Base-by-base conservation (phyloP, 2,797 vertebrate species). In the Argya squamiceps region DNA sequence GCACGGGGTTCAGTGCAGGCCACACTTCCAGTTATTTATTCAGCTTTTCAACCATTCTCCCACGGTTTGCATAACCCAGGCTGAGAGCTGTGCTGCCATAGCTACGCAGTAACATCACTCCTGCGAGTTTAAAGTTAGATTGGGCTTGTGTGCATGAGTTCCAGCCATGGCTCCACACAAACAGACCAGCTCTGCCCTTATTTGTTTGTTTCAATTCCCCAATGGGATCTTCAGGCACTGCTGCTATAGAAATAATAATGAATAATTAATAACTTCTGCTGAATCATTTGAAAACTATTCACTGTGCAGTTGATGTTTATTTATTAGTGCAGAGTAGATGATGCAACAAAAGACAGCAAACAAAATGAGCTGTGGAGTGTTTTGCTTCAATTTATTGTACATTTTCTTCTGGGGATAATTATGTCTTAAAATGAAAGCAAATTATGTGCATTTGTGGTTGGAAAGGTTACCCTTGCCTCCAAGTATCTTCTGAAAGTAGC, bases 371-470 rank as follows among this genome's bases (percentile, higher is more conserved):
- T 79, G 59, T 58, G 44, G 80, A 55, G 70, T 80, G 56, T 53
- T 94, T 89, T 90, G 37, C 77, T 92, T 43, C 80, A 84, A 89
- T 90, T 94, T 70, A 84, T 84, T 76, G 41, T 76, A 74, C 26
- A 4, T 95, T 94, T 95, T 92, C 94, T 95, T 94, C 80, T 82
- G 73, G 80, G 91, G 41, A 84, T 82, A 95, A 89, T 95, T 95
- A 92, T 53, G 21, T 50, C 67, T 96, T 87, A 58, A 94, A 94
- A 93, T 79, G 46, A 92, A 90, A 81, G 69, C 44, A 90, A 94
- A 93, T 84, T 79, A 30, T 50, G 24, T 88, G 52, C 20, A 64
- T 82, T 94, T 85, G 94, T 84, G 47, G 59, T 78, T 93, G 85
- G 76, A 94, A 92, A 92, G 41, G 47, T 90, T 84, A 30, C 27